A percentile compares a stretch with the other conserved stretches of the same genome.
Evolutionary conservation across 2,797 vertebrate species (phyloP).

Genomic region (Dromococcyx pavoninus): DNA sequence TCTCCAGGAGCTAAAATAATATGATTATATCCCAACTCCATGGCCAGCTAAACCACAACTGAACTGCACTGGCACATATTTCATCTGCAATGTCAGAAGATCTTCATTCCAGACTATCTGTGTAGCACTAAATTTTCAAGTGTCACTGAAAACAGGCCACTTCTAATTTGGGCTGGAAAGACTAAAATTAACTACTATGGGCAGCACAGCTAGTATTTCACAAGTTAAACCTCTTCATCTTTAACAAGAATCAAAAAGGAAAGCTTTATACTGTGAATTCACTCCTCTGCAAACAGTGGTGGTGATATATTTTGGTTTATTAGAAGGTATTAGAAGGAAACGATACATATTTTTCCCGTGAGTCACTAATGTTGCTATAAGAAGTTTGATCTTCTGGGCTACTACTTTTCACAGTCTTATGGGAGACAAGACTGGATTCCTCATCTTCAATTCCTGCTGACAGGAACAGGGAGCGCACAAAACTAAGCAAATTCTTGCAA

Average conservation of each 20-base stretch:
- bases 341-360: background rate
- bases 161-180: slow-evolving; percentile 61
- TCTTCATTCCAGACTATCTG: slow-evolving; percentile 73
- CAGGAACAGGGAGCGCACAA: background rate
- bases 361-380: background rate
- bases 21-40: slow-evolving; percentile 71
- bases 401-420: background rate
- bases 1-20: slow-evolving; percentile 78
- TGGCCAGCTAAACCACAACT: slow-evolving; percentile 73
- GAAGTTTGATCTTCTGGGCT: background rate
- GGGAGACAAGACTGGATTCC: background rate
- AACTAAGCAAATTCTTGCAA: background rate
- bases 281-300: background rate
- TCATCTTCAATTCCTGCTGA: background rate
- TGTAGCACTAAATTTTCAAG: slow-evolving; percentile 72
- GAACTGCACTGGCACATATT: slow-evolving; percentile 65
- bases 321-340: background rate
- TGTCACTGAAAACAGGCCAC: slow-evolving; percentile 67
- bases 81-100: slow-evolving; percentile 68
- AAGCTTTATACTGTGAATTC: background rate
- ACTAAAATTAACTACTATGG: background rate
- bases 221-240: slow-evolving; percentile 37
- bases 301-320: background rate
- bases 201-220: slow-evolving; percentile 48
- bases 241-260: slow-evolving; percentile 30